Base-by-base conservation (phyloP, 2,113 vertebrate genomes). In the Carassius gibelio region DNA sequence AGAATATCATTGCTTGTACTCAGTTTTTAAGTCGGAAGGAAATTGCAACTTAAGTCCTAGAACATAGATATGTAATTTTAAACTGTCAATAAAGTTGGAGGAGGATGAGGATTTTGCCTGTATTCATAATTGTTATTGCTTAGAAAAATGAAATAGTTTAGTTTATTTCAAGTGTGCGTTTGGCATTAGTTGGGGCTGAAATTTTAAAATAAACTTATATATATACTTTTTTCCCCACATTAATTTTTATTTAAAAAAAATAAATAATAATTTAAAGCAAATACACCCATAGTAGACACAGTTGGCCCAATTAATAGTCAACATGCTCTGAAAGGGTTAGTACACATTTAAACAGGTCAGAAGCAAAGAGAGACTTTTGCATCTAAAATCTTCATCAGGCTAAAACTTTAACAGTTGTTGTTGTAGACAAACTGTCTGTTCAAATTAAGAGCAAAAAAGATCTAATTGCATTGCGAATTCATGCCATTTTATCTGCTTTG, bases 41-140 rank as follows among this genome's bases (percentile, higher is more conserved):
- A 96, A 97, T 96, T 97, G 97, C 96, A 97, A 96, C 96, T 97
- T 96, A 96, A 97, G 96, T 97, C 96, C 95, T 98, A 96, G 96
- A 97, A 96, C 94, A 97, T 96, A 98, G 96, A 97, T 96, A 96
- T 98, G 97, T 99, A 99, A 98, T 98, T 99, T 99, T 99, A 99
- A 99, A 97, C 97, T 98, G 97, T 98, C 97, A 99, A 99, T 99
- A 99, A 99, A 99, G 96, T 95, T 97, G 96, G 96, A 99, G 98
- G 98, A 98, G 98, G 97, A 99, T 97, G 96, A 95, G 96, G 96
- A 96, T 89, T 64, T 66, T 85, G 69, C 3, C 23, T 48, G 36
- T 6, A 13, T 17, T 45, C 8, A 69, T 45, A 45, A 21, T 2
- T 23, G 26, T 19, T 19, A 50, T 80, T 2, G 13, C 2, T 5